Conservation (phyloP, 2,888 invertebrate species). For the Nemoura dubitans region DNA sequence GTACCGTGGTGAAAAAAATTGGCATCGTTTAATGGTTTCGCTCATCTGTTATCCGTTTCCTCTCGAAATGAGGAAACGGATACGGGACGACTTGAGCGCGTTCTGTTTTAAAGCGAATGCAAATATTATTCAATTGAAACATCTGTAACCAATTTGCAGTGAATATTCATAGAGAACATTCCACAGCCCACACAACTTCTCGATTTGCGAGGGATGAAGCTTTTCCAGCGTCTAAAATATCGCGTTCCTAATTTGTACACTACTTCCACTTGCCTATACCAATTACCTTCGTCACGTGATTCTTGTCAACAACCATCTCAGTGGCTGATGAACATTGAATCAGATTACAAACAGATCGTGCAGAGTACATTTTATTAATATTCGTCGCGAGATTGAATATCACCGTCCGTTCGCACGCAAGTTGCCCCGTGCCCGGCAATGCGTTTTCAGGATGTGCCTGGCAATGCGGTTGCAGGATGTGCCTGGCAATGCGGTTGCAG, state of each 20-base stretch:
- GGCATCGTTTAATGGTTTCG: neutral
- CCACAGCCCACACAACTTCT: neutral
- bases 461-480: too few species aligned
- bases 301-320: neutral
- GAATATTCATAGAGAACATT: slow-evolving; percentile 25
- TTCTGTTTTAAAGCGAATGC: neutral
- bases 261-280: neutral
- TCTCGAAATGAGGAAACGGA: slow-evolving; percentile 23
- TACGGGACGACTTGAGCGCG: slow-evolving; percentile 3
- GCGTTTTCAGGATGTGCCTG: too few species aligned
- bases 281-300: neutral
- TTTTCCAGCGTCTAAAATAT: neutral
- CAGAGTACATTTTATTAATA: neutral
- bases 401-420: neutral
- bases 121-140: slow-evolving; percentile 32
- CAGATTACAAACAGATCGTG: neutral
- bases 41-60: slow-evolving; percentile 29
- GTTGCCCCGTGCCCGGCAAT: too few species aligned
- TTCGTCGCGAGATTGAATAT: neutral
- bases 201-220: neutral
- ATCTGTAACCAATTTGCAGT: slow-evolving; percentile 26
- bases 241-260: too few species aligned
- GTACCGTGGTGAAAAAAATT: neutral
- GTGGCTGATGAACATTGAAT: neutral
- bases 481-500: too few species aligned